phyloP scores from a whole-genome alignment of 2,797 vertebrate genomes.

The Garrulus glandarius region DNA sequence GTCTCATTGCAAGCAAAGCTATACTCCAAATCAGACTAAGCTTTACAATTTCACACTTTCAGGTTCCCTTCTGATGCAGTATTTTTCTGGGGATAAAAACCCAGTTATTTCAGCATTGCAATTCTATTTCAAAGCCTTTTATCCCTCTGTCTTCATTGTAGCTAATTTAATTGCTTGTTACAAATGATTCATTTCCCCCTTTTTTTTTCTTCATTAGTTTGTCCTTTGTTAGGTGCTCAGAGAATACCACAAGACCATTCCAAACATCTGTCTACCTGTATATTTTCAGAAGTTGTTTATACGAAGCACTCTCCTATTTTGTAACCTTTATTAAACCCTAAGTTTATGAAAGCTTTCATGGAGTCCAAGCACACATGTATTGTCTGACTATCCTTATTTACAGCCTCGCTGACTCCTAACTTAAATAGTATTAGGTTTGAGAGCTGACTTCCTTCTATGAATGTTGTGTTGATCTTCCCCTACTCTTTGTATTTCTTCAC shows the following conservation, averaged over 20 bases:
- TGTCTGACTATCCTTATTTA: not conserved
- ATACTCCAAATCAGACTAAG: not conserved
- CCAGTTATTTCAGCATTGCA: not conserved
- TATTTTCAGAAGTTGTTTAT: not conserved
- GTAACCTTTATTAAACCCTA: not conserved
- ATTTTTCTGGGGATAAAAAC: not conserved
- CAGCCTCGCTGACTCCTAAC: not conserved
- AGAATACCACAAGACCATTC: not conserved
- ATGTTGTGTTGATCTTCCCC: not conserved
- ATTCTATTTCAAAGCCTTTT: not conserved
- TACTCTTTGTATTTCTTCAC: not conserved
- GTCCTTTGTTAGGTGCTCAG: not conserved
- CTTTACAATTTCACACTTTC: not conserved
- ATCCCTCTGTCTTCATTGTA: not conserved
- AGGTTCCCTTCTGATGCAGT: not conserved
- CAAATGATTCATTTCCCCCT: not conserved
- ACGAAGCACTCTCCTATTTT: not conserved
- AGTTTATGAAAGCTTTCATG: not conserved
- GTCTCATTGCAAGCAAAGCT: not conserved
- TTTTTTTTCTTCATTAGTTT: not conserved
- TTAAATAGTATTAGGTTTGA: not conserved
- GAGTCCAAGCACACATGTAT: fast-evolving
- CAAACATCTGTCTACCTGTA: not conserved
- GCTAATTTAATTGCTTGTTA: not conserved
- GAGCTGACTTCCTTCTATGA: not conserved